Evolutionary conservation across 2,113 vertebrate genomes (phyloP), one percentile per base, ranked within the genome.

Genomic region (Brienomyrus brachyistius): DNA sequence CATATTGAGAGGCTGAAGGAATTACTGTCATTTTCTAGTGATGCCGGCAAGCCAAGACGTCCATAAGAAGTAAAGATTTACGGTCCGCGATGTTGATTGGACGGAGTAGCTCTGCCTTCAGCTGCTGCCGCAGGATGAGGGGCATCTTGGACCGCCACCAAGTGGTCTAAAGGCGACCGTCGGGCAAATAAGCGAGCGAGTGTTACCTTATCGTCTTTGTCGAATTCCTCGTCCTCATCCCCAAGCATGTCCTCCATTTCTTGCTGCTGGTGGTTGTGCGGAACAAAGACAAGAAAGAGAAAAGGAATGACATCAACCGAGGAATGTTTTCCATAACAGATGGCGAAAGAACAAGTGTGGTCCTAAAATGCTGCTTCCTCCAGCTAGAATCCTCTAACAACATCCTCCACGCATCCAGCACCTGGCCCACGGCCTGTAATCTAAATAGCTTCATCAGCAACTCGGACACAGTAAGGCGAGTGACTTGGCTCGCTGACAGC

Each of bases 161-260:
- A 80, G 35, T 43, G 74, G 74, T 56, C 50, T 35, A 15, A 47
- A 45, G 19, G 45, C 13, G 40, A 43, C 40, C 59, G 1, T 15
- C 21, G 7, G 47, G 40, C 59, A 17, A 31, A 15, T 7, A 48
- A 62, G 43, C 3, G 21, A 31, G 23, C 11, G 62, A 74, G 8
- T 3, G 96, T 95, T 97, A 97, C 97, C 97, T 97, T 97, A 95
- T 97, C 97, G 94, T 96, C 97, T 96, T 95, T 97, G 94, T 97
- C 97, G 94, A 96, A 95, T 84, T 97, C 97, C 94, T 97, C 96
- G 91, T 97, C 96, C 94, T 97, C 96, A 91, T 97, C 96, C 95
- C 96, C 96, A 92, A 97, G 92, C 93, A 97, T 96, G 95, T 97
- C 97, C 94, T 97, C 96, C 94, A 97, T 95, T 93, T 97, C 95